Evolutionary conservation across 2,888 invertebrate genomes (phyloP).

Genomic region (Mimachlamys varia): DNA sequence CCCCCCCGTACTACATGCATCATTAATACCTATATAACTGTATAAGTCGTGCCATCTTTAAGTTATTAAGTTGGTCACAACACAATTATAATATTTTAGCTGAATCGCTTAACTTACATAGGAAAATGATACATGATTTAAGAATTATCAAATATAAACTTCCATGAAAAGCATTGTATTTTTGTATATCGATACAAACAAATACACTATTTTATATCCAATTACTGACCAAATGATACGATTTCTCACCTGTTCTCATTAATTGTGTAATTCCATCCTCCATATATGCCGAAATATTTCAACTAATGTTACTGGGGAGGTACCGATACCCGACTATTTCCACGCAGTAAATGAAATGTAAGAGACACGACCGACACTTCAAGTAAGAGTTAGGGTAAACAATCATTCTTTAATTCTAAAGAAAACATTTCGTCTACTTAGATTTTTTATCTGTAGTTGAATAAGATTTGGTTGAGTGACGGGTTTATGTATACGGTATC

Average conservation of each 20-base stretch:
- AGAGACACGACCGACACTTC: not conserved
- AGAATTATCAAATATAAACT: too few relatives aligned
- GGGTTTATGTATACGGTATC: slow-evolving; percentile 12
- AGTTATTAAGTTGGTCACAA: too few relatives aligned
- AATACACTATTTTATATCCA: too few relatives aligned
- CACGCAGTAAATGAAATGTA: not conserved
- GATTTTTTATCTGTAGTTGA: slow-evolving; percentile 27
- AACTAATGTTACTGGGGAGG: not conserved
- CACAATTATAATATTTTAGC: too few relatives aligned
- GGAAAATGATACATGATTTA: too few relatives aligned
- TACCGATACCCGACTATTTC: not conserved
- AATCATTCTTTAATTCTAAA: slow-evolving; percentile 27
- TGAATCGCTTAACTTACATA: too few relatives aligned
- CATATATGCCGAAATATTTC: not conserved
- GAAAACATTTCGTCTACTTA: slow-evolving; percentile 23
- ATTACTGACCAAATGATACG: not conserved
- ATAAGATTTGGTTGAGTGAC: slow-evolving; percentile 27
- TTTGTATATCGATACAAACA: too few relatives aligned
- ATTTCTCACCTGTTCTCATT: not conserved
- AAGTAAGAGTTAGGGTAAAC: slow-evolving; percentile 19
- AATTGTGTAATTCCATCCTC: not conserved
- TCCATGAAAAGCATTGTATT: too few relatives aligned
- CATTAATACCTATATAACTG: too few relatives aligned
- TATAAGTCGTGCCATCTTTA: too few relatives aligned
- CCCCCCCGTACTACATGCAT: too few relatives aligned